Conservation (phyloP, 1,140 invertebrate genomes). For the Aphidius gifuensis region DNA sequence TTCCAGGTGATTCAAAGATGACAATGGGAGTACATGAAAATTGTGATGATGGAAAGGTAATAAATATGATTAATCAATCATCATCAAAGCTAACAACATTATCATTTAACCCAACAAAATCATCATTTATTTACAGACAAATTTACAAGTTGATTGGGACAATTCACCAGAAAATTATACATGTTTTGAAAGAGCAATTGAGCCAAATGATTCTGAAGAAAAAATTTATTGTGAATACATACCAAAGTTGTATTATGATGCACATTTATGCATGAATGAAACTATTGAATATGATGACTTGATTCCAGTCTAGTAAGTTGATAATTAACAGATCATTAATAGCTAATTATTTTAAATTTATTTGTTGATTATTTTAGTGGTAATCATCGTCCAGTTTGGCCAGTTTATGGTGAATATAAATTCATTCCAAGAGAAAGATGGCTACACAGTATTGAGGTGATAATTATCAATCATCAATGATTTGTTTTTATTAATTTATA, state of each 20-base stretch:
- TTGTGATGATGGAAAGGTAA: slow-evolving; percentile 73
- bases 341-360: not conserved
- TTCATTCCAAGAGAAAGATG: slow-evolving; percentile 81
- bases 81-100: no score
- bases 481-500: slow-evolving; percentile 14
- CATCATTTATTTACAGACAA: slow-evolving; percentile 52
- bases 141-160: slow-evolving; percentile 71
- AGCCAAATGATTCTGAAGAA: slow-evolving; percentile 51
- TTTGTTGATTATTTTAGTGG: slow-evolving; percentile 61
- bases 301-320: slow-evolving; percentile 57
- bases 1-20: slow-evolving; percentile 16
- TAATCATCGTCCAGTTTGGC: slow-evolving; percentile 76
- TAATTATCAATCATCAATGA: not conserved
- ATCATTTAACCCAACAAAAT: no score
- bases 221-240: slow-evolving; percentile 60
- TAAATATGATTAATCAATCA: no score
- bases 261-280: slow-evolving; percentile 69
- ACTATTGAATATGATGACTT: slow-evolving; percentile 63
- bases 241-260: slow-evolving; percentile 62
- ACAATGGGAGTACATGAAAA: slow-evolving; percentile 58
- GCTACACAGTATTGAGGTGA: slow-evolving; percentile 78
- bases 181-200: slow-evolving; percentile 58
- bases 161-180: slow-evolving; percentile 64
- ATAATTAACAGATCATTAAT: not conserved
- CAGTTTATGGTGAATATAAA: slow-evolving; percentile 78